Percentiles rank a stretch among this genome's conserved stretches.
phyloP scores from a whole-genome alignment of 2,113 vertebrate genomes.

The Seriola dumerili region DNA sequence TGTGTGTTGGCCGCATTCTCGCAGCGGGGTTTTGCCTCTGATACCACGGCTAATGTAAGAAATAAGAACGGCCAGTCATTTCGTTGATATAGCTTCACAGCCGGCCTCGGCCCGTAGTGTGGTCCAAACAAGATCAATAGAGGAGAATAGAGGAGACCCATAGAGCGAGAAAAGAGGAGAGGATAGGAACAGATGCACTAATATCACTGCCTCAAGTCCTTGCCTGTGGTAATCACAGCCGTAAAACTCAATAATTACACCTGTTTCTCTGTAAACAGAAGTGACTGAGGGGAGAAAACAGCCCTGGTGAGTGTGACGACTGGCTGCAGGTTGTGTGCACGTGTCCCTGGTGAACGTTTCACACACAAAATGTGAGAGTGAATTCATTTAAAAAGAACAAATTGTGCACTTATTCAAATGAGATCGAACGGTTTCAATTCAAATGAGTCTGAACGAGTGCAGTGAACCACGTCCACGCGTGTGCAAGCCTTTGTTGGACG shows the following conservation, averaged over 20 bases:
- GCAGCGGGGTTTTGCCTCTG: conserved; percentile 45
- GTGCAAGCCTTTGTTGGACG: not conserved
- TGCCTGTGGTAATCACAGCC: conserved; percentile 66
- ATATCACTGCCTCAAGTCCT: conserved; percentile 57
- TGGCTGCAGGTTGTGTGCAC: not conserved
- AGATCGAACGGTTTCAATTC: conserved; percentile 46
- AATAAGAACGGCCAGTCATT: conserved; percentile 67
- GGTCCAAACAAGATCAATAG: conserved; percentile 65
- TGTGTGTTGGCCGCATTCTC: conserved; percentile 46
- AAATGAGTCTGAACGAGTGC: conserved; percentile 37
- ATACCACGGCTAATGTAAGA: conserved; percentile 59
- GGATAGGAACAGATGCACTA: conserved; percentile 64
- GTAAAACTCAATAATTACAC: conserved; percentile 76
- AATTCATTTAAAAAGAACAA: conserved; percentile 46
- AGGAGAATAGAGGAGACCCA: conserved; percentile 53
- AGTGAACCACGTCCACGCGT: conserved; percentile 30
- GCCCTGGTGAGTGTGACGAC: not conserved
- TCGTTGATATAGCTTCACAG: conserved; percentile 70
- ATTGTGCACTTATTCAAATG: conserved; percentile 66
- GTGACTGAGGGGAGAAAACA: conserved; percentile 31
- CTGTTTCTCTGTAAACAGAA: conserved; percentile 61
- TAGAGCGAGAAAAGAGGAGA: conserved; percentile 44
- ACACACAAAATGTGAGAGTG: conserved; percentile 10
- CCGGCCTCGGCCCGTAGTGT: conserved; percentile 39
- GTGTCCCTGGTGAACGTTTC: conserved; percentile 10